These are phyloP conservation scores for Zenarchopterus dispar DNA, from an alignment of 2,797 vertebrate species.

Conservation along the genomic window DNA sequence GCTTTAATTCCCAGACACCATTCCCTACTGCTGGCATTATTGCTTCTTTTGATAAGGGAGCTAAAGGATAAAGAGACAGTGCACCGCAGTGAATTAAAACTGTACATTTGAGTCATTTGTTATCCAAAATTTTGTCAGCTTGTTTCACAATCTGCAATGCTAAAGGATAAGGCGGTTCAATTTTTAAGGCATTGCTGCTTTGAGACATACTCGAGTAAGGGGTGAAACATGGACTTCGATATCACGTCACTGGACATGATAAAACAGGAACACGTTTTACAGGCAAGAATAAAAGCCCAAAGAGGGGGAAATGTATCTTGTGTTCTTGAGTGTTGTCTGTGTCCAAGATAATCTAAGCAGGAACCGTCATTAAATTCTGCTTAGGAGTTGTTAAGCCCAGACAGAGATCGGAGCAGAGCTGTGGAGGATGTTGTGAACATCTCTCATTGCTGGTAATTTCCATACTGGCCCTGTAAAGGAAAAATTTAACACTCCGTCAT, in stretches of 20 bases:
- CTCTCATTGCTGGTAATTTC: slow-evolving; percentile 98
- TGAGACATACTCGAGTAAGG: slow-evolving; percentile 71
- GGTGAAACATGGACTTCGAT: slow-evolving; percentile 49
- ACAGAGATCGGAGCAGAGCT: slow-evolving; percentile 75
- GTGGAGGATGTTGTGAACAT: slow-evolving; percentile 78
- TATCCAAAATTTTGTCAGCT: slow-evolving; percentile 61
- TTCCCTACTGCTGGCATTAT: slow-evolving; percentile 75
- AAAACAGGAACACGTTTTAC: slow-evolving; percentile 50
- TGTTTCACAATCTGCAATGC: slow-evolving; percentile 79
- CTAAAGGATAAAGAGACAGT: slow-evolving; percentile 58
- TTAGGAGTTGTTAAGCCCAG: slow-evolving; percentile 77
- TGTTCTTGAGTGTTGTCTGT: slow-evolving; percentile 54
- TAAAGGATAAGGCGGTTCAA: slow-evolving; percentile 82
- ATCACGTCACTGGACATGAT: slow-evolving; percentile 46
- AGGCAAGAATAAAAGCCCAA: slow-evolving; percentile 45
- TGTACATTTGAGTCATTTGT: slow-evolving; percentile 65
- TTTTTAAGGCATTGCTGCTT: slow-evolving; percentile 84
- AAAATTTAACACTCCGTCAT: slow-evolving; percentile 61
- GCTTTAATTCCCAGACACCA: slow-evolving; percentile 45
- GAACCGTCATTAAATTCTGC: slow-evolving; percentile 79
- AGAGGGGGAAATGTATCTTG: slow-evolving; percentile 35
- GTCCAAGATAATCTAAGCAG: slow-evolving; percentile 72
- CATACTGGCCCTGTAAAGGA: slow-evolving; percentile 92
- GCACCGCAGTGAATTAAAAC: slow-evolving; percentile 61
- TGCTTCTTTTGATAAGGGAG: slow-evolving; percentile 79